Evolutionary conservation across 2,888 invertebrate genomes (phyloP).

Genomic region (Agrotis clavis): DNA sequence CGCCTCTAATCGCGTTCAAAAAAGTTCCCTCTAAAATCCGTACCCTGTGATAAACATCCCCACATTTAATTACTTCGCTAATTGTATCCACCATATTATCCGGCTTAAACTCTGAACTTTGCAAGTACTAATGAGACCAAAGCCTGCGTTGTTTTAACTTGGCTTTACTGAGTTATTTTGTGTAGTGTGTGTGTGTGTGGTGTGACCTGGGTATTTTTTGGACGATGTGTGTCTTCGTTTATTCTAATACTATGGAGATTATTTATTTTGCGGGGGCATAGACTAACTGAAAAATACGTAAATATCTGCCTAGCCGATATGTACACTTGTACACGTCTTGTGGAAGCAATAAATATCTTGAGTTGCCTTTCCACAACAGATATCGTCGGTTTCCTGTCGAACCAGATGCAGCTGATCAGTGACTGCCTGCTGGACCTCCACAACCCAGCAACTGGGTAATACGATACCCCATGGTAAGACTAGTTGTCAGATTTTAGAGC

Average conservation of each 20-base stretch:
- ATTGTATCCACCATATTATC: constrained; percentile 58
- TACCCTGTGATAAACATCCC: constrained; percentile 26
- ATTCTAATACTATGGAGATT: neutral
- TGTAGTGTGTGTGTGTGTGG: constrained; percentile 18
- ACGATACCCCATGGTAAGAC: too few species aligned
- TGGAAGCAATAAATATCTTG: too few species aligned
- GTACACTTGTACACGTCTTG: too few species aligned
- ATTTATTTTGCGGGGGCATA: too few species aligned
- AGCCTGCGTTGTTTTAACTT: constrained; percentile 54
- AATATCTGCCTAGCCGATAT: too few species aligned
- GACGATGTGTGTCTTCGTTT: neutral
- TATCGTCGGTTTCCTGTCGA: too few species aligned
- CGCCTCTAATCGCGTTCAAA: constrained; percentile 5
- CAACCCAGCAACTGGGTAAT: too few species aligned
- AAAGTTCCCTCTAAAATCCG: constrained; percentile 8
- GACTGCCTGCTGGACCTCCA: too few species aligned
- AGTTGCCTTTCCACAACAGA: too few species aligned
- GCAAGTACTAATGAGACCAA: constrained; percentile 55
- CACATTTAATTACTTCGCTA: constrained; percentile 50
- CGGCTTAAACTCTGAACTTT: constrained; percentile 56
- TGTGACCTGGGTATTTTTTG: neutral
- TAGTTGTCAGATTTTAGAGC: too few species aligned
- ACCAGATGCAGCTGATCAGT: too few species aligned
- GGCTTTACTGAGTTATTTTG: constrained; percentile 26
- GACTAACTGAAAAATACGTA: too few species aligned